Evolutionary conservation across 2,113 vertebrate species (phyloP).

Genomic region (Hyaena hyaena): DNA sequence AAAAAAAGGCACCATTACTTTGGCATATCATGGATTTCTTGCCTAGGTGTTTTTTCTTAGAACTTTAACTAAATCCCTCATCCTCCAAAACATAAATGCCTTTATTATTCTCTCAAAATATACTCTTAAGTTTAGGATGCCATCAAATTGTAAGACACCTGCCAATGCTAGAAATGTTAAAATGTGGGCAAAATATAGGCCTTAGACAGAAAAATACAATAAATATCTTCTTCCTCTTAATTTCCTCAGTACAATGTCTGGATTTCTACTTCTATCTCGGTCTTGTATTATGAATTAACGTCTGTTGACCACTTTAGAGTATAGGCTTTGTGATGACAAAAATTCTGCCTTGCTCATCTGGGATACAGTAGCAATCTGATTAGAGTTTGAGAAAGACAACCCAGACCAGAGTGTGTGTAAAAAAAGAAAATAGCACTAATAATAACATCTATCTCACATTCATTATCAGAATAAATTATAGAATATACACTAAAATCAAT

Average conservation of each 20-base stretch:
- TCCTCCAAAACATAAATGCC: neutral
- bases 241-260: neutral
- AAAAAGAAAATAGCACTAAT: conserved; percentile 28
- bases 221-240: conserved; percentile 24
- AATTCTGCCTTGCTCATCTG: neutral
- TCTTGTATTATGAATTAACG: neutral
- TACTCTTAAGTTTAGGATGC: conserved; percentile 1
- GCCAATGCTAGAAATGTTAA: conserved; percentile 44
- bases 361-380: neutral
- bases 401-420: neutral
- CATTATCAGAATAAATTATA: conserved; percentile 70
- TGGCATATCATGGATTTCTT: neutral
- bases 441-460: conserved; percentile 50
- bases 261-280: conserved; percentile 47
- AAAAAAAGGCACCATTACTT: neutral
- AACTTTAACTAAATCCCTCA: conserved; percentile 29
- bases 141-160: neutral
- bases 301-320: neutral
- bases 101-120: conserved; percentile 44
- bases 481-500: conserved; percentile 70
- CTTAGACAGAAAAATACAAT: neutral
- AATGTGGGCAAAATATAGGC: neutral
- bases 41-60: neutral
- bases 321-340: conserved; percentile 22
- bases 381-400: conserved; percentile 31